Evolutionary conservation across 1,140 invertebrate species (phyloP).

Genomic region (Triops longicaudatus): DNA sequence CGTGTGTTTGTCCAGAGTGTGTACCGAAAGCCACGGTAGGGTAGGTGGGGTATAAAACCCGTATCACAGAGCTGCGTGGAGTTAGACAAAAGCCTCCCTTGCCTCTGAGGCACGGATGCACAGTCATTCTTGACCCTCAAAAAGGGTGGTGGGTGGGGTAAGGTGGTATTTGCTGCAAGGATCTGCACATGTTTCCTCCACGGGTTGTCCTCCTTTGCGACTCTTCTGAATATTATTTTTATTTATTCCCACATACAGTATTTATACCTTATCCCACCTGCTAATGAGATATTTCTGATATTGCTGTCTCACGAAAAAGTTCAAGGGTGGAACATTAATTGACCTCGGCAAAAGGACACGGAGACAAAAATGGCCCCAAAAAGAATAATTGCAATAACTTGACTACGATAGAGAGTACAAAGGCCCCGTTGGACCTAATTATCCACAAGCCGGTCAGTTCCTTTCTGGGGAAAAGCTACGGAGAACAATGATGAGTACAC

Average conservation of each 20-base stretch:
- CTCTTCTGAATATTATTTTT: not conserved
- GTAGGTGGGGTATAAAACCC: not conserved
- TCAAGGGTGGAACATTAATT: not conserved
- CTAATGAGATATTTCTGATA: not conserved
- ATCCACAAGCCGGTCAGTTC: not conserved
- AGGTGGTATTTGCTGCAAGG: no score
- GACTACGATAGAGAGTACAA: not conserved
- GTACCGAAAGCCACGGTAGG: not conserved
- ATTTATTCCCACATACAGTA: not conserved
- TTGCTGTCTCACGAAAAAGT: not conserved
- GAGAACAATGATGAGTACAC: not conserved
- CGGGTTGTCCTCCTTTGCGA: not conserved
- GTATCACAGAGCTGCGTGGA: no score
- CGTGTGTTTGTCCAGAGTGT: not conserved
- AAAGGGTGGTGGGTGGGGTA: no score
- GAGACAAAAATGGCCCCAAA: not conserved
- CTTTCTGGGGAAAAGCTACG: not conserved
- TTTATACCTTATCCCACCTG: not conserved
- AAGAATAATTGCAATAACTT: not conserved
- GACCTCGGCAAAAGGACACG: not conserved
- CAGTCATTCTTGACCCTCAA: no score
- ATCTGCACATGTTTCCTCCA: no score
- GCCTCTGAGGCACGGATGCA: no score
- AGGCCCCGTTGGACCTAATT: not conserved
- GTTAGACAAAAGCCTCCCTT: no score